These are phyloP conservation scores for Epinotia ramella DNA, from an alignment of 2,888 invertebrate genomes.

Conservation along the genomic window DNA sequence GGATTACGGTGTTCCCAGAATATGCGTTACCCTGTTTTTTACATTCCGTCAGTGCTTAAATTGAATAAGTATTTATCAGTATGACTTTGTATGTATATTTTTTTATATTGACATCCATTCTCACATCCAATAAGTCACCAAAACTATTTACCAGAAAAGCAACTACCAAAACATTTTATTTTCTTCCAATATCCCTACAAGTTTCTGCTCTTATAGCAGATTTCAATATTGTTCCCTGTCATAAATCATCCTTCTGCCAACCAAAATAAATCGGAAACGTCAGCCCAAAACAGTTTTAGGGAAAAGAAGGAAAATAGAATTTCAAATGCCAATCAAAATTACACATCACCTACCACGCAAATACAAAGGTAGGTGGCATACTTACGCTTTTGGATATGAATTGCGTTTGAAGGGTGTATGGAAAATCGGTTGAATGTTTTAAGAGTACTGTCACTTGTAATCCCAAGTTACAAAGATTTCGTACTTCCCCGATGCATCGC, in stretches of 20 bases:
- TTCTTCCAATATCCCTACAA: constrained; percentile 23
- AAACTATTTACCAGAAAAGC: background rate
- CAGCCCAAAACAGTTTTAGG: constrained; percentile 35
- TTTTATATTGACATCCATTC: background rate
- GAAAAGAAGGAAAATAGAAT: constrained; percentile 42
- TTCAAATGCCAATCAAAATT: constrained; percentile 46
- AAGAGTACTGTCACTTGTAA: constrained; percentile 40
- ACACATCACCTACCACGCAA: constrained; percentile 44
- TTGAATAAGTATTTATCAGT: constrained; percentile 51
- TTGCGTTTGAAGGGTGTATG: constrained; percentile 32
- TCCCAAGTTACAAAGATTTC: constrained; percentile 40
- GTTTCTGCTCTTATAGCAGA: constrained; percentile 28
- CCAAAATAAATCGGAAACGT: constrained; percentile 46
- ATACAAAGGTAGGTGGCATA: constrained; percentile 37
- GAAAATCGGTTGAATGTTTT: constrained; percentile 34
- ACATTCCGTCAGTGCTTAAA: constrained; percentile 57
- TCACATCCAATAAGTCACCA: background rate
- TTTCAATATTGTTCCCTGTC: constrained; percentile 35
- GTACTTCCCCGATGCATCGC: constrained; percentile 43
- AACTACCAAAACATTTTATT: constrained; percentile 21
- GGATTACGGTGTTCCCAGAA: constrained; percentile 77
- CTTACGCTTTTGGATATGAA: constrained; percentile 35
- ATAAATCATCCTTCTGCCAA: constrained; percentile 40
- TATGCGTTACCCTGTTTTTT: constrained; percentile 73
- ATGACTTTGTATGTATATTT: constrained; percentile 27